phyloP scores from a whole-genome alignment of 2,797 vertebrate genomes.

The Lepilemur ruficaudatus region DNA sequence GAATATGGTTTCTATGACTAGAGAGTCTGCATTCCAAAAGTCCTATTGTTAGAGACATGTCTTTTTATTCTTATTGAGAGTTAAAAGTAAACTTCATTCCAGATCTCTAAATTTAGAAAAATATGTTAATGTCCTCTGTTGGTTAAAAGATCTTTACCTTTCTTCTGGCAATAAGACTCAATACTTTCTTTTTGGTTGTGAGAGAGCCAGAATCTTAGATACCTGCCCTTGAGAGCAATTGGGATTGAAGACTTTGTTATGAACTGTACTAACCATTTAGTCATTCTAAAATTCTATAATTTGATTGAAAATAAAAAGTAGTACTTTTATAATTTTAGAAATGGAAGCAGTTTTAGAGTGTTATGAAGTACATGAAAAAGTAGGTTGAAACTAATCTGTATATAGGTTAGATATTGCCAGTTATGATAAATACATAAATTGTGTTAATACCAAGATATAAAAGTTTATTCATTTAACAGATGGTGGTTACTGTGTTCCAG shows the following conservation, averaged over 20 bases:
- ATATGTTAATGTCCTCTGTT: neutral
- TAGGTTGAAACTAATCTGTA: neutral
- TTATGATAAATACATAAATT: neutral
- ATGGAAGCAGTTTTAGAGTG: neutral
- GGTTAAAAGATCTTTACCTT: constrained; percentile 8
- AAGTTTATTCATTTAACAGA: constrained; percentile 4
- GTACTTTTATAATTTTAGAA: constrained; percentile 30
- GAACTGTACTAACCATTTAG: neutral
- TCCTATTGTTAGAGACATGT: neutral
- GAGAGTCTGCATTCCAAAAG: neutral
- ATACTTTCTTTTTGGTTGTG: neutral
- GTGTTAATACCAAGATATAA: neutral
- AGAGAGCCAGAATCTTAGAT: neutral
- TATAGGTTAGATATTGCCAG: neutral
- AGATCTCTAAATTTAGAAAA: constrained; percentile 23
- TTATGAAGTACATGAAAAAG: neutral
- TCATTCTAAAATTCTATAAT: neutral
- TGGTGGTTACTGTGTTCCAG: neutral
- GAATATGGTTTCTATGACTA: neutral
- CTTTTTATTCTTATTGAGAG: neutral
- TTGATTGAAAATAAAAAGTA: constrained; percentile 20
- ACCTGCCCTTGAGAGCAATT: neutral
- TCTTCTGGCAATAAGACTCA: neutral
- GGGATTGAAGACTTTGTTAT: neutral
- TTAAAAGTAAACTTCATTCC: neutral